Conservation (phyloP, 2,888 invertebrate genomes). For the Vannuccia rotundouncinata region DNA sequence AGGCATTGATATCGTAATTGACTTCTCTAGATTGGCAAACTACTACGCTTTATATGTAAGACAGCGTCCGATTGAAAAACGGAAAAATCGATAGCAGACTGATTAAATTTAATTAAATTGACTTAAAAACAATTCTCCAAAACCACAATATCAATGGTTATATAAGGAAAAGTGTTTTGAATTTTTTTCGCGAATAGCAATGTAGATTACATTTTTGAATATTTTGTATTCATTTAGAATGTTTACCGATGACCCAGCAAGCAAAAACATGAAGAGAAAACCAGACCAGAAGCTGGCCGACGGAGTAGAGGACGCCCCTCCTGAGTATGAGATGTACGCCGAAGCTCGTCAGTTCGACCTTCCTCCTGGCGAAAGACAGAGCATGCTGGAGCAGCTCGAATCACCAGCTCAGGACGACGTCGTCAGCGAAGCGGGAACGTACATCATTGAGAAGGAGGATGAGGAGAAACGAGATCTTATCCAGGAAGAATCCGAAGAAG, state of each 20-base stretch:
- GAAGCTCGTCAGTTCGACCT: slow-evolving; percentile 1
- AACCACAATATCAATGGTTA: no score
- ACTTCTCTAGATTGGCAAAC: no score
- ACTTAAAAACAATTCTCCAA: no score
- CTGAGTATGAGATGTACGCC: slow-evolving; percentile 1
- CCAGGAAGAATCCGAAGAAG: not conserved
- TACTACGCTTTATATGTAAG: no score
- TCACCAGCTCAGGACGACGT: not conserved
- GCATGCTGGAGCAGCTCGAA: not conserved
- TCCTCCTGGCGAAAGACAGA: not conserved
- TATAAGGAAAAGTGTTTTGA: no score
- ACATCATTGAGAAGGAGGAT: slow-evolving; percentile 1
- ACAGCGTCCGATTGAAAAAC: no score
- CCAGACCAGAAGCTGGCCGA: not conserved
- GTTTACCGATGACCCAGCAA: not conserved
- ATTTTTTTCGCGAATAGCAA: no score
- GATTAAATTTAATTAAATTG: no score
- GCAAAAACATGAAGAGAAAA: not conserved
- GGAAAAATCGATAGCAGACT: no score
- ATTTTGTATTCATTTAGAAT: no score
- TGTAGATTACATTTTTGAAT: no score
- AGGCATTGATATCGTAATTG: no score
- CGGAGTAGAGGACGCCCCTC: not conserved
- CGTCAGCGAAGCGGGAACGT: not conserved
- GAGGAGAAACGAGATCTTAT: not conserved